Conservation (phyloP, 2,888 invertebrate species). For the Argyresthia albistria region DNA sequence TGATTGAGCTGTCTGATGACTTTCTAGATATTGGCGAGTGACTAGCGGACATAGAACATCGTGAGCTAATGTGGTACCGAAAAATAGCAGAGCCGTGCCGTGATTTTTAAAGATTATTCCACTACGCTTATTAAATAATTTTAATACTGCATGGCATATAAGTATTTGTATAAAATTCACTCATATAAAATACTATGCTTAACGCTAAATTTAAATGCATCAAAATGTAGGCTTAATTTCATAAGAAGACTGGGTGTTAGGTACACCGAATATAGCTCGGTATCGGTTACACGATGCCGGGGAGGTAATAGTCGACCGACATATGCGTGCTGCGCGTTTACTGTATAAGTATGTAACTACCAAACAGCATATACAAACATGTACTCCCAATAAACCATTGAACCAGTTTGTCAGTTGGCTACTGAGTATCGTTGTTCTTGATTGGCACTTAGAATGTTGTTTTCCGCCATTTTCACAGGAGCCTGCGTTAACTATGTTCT, state of each 20-base stretch:
- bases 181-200: constrained; percentile 60
- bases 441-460: no score
- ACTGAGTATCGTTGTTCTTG: no score
- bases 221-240: constrained; percentile 64
- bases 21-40: constrained; percentile 29
- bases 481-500: no score
- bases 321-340: no score
- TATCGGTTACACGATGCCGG: no score
- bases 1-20: constrained; percentile 43
- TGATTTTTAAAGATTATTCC: neutral
- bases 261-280: constrained; percentile 20
- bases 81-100: constrained; percentile 4
- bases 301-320: no score
- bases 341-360: no score
- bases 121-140: neutral
- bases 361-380: constrained; percentile 38
- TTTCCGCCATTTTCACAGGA: no score
- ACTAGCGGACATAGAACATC: neutral
- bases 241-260: constrained; percentile 35
- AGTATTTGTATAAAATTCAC: constrained; percentile 59
- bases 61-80: neutral
- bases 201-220: constrained; percentile 56
- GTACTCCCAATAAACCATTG: constrained; percentile 21
- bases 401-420: no score
- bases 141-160: constrained; percentile 58